phyloP scores from a whole-genome alignment of 2,113 vertebrate species.

The Ariopsis seemanni region DNA sequence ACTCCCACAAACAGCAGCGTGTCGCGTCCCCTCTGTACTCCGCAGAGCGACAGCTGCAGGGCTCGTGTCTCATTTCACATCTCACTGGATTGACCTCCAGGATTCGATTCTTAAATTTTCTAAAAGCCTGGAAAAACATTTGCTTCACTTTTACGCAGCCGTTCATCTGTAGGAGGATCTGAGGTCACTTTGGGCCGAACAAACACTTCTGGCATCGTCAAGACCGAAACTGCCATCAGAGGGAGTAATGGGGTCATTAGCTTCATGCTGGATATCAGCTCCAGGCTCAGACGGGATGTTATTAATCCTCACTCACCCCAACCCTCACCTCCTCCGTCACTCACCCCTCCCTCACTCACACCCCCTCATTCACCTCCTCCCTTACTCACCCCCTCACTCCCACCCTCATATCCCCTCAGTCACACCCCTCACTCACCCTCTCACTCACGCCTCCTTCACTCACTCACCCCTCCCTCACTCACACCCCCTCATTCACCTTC shows the following conservation, averaged over 20 bases:
- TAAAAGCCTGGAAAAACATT: conserved; percentile 11
- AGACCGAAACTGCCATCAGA: conserved; percentile 23
- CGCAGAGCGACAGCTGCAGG: neutral
- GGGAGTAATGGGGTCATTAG: conserved; percentile 49
- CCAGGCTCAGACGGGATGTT: conserved; percentile 12
- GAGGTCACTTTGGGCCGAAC: conserved; percentile 41
- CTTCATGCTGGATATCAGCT: conserved; percentile 16
- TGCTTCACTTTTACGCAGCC: neutral
- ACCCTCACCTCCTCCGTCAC: neutral
- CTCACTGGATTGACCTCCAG: conserved; percentile 9
- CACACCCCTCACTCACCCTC: too few species aligned
- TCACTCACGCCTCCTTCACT: too few species aligned
- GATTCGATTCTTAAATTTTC: conserved; percentile 27
- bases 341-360: too few species aligned
- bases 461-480: too few species aligned
- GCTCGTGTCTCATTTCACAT: neutral
- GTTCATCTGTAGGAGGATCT: conserved; percentile 24
- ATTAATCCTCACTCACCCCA: neutral
- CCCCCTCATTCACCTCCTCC: too few species aligned
- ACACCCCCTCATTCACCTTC: too few species aligned
- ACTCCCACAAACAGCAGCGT: neutral
- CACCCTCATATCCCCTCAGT: too few species aligned
- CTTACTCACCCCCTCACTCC: too few species aligned
- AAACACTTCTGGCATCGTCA: conserved; percentile 45
- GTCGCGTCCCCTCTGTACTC: neutral